A percentile compares a stretch with the other conserved stretches of the same genome.
These are phyloP conservation scores for Drosophila nigricruria DNA, from an alignment of 2,888 invertebrate species.

Conservation along the genomic window DNA sequence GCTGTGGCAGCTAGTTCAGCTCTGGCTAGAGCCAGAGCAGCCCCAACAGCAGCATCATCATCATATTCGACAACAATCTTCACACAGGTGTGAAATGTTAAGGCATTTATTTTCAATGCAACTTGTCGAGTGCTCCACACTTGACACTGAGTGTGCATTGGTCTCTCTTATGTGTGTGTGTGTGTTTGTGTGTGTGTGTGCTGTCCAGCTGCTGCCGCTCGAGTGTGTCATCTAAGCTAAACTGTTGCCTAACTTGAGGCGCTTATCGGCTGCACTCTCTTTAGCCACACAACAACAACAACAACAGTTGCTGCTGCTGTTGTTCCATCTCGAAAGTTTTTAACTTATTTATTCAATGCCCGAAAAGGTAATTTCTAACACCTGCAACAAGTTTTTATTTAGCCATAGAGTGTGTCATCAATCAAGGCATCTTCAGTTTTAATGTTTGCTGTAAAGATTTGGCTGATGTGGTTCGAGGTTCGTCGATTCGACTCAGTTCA, in stretches of 20 bases:
- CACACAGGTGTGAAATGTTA: conserved; percentile 56
- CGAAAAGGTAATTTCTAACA: background rate
- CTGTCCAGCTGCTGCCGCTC: conserved; percentile 18
- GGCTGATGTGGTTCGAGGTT: too few species aligned
- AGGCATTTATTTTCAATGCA: conserved; percentile 48
- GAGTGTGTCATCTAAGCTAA: conserved; percentile 41
- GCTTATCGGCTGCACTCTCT: conserved; percentile 9
- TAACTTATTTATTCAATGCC: conserved; percentile 10
- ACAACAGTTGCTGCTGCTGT: background rate
- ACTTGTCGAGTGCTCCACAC: conserved; percentile 48
- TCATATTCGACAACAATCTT: conserved; percentile 10
- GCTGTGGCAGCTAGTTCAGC: conserved; percentile 28
- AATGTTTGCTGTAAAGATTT: too few species aligned
- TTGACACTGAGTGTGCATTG: conserved; percentile 4
- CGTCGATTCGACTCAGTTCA: too few species aligned
- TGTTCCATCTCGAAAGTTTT: conserved; percentile 13
- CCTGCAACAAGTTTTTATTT: background rate
- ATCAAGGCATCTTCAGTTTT: background rate
- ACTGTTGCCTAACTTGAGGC: conserved; percentile 49
- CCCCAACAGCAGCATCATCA: background rate
- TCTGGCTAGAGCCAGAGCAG: background rate
- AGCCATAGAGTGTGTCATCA: background rate
- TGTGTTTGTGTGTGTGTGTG: too few species aligned
- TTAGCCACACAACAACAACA: too few species aligned
- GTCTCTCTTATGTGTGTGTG: too few species aligned